Conservation (phyloP, 2,113 vertebrate species). For the Felis catus region DNA sequence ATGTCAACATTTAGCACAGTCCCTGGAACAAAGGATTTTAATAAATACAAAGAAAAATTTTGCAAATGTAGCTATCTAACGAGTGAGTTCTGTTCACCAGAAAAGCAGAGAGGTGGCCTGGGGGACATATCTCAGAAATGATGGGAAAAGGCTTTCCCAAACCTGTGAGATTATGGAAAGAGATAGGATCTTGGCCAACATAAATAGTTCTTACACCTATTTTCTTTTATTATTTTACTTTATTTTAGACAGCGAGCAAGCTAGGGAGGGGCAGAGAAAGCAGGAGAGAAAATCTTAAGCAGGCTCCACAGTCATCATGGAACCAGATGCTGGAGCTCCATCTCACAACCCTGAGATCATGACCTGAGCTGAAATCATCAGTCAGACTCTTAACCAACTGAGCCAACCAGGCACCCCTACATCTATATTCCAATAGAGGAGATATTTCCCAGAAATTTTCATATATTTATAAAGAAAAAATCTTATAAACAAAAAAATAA, state of each 20-base stretch:
- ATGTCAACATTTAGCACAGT: background rate
- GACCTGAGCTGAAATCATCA: too few species aligned
- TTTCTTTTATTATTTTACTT: background rate
- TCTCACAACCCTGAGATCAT: too few species aligned
- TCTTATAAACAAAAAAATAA: background rate
- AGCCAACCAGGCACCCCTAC: background rate
- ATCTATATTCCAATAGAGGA: background rate
- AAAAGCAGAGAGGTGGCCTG: background rate
- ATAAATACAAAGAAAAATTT: background rate
- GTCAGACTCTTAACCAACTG: too few species aligned
- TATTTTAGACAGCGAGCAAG: too few species aligned
- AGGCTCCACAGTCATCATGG: too few species aligned
- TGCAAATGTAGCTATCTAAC: background rate
- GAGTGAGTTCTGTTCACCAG: background rate
- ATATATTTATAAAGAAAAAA: background rate
- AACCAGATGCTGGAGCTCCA: too few species aligned
- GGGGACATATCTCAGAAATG: background rate
- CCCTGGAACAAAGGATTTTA: background rate
- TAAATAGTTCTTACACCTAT: background rate
- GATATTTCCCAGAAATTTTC: background rate
- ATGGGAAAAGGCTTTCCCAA: background rate
- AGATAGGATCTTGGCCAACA: background rate
- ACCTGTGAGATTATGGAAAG: background rate
- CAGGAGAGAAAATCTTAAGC: too few species aligned
- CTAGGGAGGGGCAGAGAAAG: too few species aligned